Evolutionary conservation across 2,113 vertebrate genomes (phyloP).

Genomic region (Phyllostomus hastatus): DNA sequence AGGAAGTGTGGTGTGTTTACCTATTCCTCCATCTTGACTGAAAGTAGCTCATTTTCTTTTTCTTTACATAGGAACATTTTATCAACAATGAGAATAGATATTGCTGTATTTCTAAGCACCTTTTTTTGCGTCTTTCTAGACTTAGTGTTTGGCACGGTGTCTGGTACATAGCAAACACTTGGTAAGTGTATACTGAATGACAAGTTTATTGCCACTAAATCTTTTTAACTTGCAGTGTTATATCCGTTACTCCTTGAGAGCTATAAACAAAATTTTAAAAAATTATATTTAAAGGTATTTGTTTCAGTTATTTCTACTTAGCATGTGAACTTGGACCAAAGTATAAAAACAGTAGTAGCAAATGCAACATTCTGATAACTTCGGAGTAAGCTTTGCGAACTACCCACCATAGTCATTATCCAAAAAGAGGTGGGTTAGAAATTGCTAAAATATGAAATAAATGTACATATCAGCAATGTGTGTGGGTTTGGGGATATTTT

Average conservation of each 20-base stretch:
- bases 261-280: not conserved
- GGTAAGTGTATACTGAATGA: not conserved
- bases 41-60: not conserved
- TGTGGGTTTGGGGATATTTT: not conserved
- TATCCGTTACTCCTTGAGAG: not conserved
- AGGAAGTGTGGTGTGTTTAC: too few relatives aligned
- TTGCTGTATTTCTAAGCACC: not conserved
- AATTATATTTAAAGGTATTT: not conserved
- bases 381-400: not conserved
- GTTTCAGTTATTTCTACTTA: slow-evolving; percentile 20
- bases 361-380: not conserved
- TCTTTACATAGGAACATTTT: not conserved
- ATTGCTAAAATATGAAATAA: slow-evolving; percentile 38
- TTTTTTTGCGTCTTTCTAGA: not conserved
- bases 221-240: not conserved
- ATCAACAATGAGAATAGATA: not conserved
- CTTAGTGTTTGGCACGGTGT: slow-evolving; percentile 18
- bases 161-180: not conserved
- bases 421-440: slow-evolving; percentile 14
- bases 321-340: not conserved
- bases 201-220: not conserved
- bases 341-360: slow-evolving; percentile 3
- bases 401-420: not conserved
- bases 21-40: too few relatives aligned
- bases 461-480: not conserved